phyloP scores from a whole-genome alignment of 1,140 invertebrate species.

The Ceratina japonica region DNA sequence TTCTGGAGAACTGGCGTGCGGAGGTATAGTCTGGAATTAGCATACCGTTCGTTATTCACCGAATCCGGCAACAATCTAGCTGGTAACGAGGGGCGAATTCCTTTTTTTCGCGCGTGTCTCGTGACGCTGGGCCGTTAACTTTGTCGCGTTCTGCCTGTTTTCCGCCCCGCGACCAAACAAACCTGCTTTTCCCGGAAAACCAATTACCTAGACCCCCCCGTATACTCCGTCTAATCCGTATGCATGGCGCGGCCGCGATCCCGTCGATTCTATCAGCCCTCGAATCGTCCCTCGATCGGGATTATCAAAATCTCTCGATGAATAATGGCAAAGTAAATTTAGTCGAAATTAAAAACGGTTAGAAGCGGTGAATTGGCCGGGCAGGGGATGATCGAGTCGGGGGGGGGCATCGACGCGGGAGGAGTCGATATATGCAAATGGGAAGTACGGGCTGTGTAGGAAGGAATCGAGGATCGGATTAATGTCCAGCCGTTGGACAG shows the following conservation, averaged over 20 bases:
- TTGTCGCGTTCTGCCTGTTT: slow-evolving; percentile 7
- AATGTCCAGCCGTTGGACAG: not conserved
- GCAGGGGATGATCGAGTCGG: not conserved
- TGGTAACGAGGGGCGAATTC: not conserved
- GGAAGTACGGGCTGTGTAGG: not conserved
- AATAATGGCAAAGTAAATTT: too few relatives aligned
- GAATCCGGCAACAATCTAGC: slow-evolving; percentile 28
- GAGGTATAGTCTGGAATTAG: slow-evolving; percentile 36
- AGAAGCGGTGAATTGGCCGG: slow-evolving; percentile 22
- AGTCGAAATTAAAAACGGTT: not conserved
- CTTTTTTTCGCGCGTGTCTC: not conserved
- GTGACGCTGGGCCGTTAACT: slow-evolving; percentile 21
- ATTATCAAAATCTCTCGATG: not conserved
- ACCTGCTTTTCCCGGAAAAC: slow-evolving; percentile 34
- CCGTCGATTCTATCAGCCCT: not conserved
- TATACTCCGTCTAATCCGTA: not conserved
- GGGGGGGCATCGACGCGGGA: not conserved
- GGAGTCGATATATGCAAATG: slow-evolving; percentile 34
- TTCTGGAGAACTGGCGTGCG: slow-evolving; percentile 15
- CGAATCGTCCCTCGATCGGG: slow-evolving; percentile 2
- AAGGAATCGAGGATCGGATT: slow-evolving; percentile 7
- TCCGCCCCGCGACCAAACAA: not conserved
- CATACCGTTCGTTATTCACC: slow-evolving; percentile 55
- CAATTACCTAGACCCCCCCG: slow-evolving; percentile 27
- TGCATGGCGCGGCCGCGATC: slow-evolving; percentile 9